Conservation (phyloP, 2,888 invertebrate genomes). For the Odontocerum albicorne region DNA sequence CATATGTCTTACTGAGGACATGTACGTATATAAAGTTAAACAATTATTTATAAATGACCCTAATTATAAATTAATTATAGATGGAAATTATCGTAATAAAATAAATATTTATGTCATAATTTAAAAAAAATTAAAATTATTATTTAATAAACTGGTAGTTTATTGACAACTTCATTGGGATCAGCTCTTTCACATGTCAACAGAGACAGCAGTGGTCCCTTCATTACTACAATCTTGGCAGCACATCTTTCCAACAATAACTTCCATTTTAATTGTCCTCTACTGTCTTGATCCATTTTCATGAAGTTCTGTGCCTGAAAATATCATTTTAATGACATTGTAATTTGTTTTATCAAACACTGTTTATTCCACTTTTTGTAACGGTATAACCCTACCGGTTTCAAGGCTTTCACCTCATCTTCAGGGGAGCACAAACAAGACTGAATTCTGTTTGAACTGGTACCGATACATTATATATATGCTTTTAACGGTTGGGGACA, state of each 20-base stretch:
- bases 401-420: too few relatives aligned
- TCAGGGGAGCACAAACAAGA: too few relatives aligned
- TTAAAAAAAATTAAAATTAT: too few relatives aligned
- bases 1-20: not conserved
- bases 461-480: too few relatives aligned
- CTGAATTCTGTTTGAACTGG: too few relatives aligned
- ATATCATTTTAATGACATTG: too few relatives aligned
- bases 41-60: not conserved
- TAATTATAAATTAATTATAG: too few relatives aligned
- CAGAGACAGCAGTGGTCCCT: constrained; percentile 29
- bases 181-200: constrained; percentile 22
- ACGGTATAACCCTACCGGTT: too few relatives aligned
- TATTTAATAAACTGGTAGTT: constrained; percentile 31
- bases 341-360: too few relatives aligned
- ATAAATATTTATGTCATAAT: not conserved
- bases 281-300: constrained; percentile 52
- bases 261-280: constrained; percentile 63
- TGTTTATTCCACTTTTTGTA: too few relatives aligned
- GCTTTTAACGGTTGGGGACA: too few relatives aligned
- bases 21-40: not conserved
- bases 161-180: constrained; percentile 30
- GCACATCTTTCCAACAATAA: constrained; percentile 65
- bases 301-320: constrained; percentile 57
- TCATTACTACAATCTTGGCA: constrained; percentile 49
- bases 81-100: not conserved